Evolutionary conservation across 2,888 invertebrate species (phyloP).

Genomic region (Caradrina kadenii): DNA sequence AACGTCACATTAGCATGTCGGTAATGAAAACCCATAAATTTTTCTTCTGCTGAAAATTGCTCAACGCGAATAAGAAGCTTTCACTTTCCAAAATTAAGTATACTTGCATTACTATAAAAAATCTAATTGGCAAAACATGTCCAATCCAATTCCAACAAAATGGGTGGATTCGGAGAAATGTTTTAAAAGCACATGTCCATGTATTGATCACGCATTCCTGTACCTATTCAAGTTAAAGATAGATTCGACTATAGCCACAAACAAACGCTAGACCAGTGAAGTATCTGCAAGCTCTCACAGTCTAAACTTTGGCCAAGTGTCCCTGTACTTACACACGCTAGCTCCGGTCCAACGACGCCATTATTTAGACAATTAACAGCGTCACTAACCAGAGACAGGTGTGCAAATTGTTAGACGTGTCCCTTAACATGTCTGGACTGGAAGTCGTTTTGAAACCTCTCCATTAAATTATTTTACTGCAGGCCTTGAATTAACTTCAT

Average conservation of each 20-base stretch:
- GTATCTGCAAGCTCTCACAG: not conserved
- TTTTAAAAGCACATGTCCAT: too few relatives aligned
- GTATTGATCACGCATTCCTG: too few relatives aligned
- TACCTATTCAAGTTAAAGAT: not conserved
- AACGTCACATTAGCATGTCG: too few relatives aligned
- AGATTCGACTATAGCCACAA: not conserved
- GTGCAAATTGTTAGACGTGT: constrained; percentile 63
- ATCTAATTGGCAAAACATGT: too few relatives aligned
- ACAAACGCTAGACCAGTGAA: not conserved
- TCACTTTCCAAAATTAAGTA: too few relatives aligned
- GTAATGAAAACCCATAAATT: too few relatives aligned
- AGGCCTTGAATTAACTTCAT: constrained; percentile 39
- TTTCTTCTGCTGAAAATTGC: too few relatives aligned
- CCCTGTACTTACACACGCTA: constrained; percentile 48
- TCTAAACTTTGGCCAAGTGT: constrained; percentile 28
- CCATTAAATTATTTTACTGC: constrained; percentile 73
- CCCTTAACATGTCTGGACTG: constrained; percentile 63
- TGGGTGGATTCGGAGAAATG: too few relatives aligned
- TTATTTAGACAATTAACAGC: constrained; percentile 83
- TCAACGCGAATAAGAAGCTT: too few relatives aligned
- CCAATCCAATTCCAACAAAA: too few relatives aligned
- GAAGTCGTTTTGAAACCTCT: constrained; percentile 59
- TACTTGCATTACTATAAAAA: too few relatives aligned
- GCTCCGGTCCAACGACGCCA: constrained; percentile 71
- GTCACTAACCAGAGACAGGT: constrained; percentile 76